These are phyloP conservation scores for Cotesia glomerata DNA, from an alignment of 1,140 invertebrate genomes.

Conservation along the genomic window DNA sequence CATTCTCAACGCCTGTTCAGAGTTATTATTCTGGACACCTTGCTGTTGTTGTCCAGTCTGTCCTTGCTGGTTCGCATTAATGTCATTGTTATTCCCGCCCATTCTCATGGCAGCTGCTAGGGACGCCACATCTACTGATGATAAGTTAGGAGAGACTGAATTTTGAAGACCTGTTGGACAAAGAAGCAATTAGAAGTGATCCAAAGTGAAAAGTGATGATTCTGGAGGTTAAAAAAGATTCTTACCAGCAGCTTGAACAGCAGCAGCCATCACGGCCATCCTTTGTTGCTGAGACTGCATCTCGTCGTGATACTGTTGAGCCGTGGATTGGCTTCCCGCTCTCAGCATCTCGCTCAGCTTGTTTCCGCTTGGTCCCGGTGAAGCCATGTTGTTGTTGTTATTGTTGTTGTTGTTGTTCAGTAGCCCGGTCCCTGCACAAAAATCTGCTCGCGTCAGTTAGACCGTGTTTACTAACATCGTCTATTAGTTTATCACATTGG, in stretches of 20 bases:
- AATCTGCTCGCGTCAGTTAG: constrained; percentile 61
- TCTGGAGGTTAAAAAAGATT: background rate
- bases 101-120: constrained; percentile 82
- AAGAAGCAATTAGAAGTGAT: too few species aligned
- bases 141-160: constrained; percentile 62
- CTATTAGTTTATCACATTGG: too few species aligned
- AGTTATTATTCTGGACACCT: constrained; percentile 65
- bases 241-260: constrained; percentile 67
- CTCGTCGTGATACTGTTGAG: constrained; percentile 72
- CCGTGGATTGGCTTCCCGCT: constrained; percentile 61
- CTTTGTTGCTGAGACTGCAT: constrained; percentile 76
- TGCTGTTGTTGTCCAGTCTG: constrained; percentile 65
- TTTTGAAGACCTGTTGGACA: constrained; percentile 54
- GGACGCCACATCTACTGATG: constrained; percentile 76
- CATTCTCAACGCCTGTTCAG: constrained; percentile 76
- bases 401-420: constrained; percentile 71
- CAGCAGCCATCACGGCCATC: constrained; percentile 77
- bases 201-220: background rate
- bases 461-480: background rate
- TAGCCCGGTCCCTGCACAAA: constrained; percentile 65
- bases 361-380: constrained; percentile 63
- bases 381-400: constrained; percentile 72
- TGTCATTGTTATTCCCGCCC: constrained; percentile 67
- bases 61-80: constrained; percentile 61
- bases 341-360: constrained; percentile 74